Base-by-base conservation (phyloP, 2,888 invertebrate genomes). In the Sialis lutaria region DNA sequence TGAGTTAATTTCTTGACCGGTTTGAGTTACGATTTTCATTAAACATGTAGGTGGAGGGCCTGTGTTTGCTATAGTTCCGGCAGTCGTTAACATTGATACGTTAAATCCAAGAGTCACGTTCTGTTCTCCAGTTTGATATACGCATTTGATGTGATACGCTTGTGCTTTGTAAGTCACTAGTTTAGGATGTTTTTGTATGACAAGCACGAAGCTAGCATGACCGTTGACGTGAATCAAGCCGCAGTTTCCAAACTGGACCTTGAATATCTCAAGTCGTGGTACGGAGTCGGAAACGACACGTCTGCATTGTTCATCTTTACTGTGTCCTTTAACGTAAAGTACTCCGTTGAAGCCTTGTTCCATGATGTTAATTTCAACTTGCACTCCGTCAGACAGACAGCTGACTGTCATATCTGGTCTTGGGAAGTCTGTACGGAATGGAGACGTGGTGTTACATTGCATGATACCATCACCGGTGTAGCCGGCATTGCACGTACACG, bases 131-230 rank as follows among this genome's bases (percentile, higher is more conserved):
- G 90, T 91, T 64, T 91, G 88, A 63, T 95, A 95, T 48, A 91
- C 83, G 63, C 95, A 95, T 63, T 89, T 89, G 53, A 96, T 90
- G 65, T 93, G 90, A 69, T 93, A 96, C 1, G 95, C 93, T 64
- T 92, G 90, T 5, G 95, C 91, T 59, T 88, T 87, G 62, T 87
- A 88, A 1, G 95, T 96, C 45, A 95, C 84, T 46, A 96, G 73
- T 69, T 90, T 90, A 0, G 92, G 91, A 77, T 96, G 95, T 67
- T 91, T 90, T 63, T 96, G 95, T 60, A 96, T 88, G 30, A 96
- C 91, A 40, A 96, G 71, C 1, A 93, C 87, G 62, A 92, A 93
- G 60, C 87, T 88, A 30, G 92, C 92, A 62, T 89, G 78, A 45
- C 91, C 91, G 63, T 91, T 89, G 6, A 88, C 80, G 56, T 91